These are phyloP conservation scores for Salmo trutta DNA, from an alignment of 2,797 vertebrate species.

Conservation along the genomic window DNA sequence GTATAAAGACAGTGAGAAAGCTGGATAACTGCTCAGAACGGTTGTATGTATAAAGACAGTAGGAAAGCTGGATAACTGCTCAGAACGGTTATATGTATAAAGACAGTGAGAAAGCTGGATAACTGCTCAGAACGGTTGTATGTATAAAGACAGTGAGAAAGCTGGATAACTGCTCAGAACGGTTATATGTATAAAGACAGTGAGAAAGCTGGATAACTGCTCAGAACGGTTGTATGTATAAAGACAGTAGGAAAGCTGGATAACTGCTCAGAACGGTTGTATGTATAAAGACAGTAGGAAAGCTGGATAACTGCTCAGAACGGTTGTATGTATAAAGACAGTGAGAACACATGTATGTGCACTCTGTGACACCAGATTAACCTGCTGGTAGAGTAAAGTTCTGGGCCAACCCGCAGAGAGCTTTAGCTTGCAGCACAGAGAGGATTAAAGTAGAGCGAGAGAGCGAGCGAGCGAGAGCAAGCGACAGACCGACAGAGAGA, in stretches of 20 bases:
- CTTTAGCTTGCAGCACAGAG: not conserved
- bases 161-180: not conserved
- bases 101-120: too few relatives aligned
- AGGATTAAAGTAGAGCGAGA: conserved; percentile 23
- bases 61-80: too few relatives aligned
- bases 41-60: not conserved
- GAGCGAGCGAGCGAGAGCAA: not conserved
- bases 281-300: not conserved
- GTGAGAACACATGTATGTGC: too few relatives aligned
- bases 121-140: too few relatives aligned
- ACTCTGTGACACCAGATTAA: conserved; percentile 17
- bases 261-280: conserved; percentile 6
- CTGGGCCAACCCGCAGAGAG: conserved; percentile 11
- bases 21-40: not conserved
- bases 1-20: not conserved
- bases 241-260: not conserved
- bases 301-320: not conserved
- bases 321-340: not conserved
- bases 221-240: not conserved
- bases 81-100: too few relatives aligned
- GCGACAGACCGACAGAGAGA: not conserved
- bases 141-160: not conserved
- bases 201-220: not conserved
- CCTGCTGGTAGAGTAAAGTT: not conserved
- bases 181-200: not conserved